Evolutionary conservation across 35 echinoderm and acorn worm species (phyloP).

Genomic region (Lytechinus pictus): DNA sequence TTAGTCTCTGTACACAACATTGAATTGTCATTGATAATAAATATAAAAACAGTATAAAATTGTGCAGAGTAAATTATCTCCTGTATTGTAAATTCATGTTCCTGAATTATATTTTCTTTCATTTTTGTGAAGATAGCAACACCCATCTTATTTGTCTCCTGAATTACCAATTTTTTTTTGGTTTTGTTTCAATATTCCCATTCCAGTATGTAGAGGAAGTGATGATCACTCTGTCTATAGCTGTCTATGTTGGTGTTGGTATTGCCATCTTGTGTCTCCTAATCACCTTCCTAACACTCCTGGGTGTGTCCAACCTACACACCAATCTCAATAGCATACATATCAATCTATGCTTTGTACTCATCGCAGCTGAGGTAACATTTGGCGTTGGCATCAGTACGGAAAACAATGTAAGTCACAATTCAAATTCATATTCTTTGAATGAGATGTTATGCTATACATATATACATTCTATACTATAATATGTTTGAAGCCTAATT

Average conservation of each 20-base stretch:
- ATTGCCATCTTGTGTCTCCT: constrained; percentile 75
- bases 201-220: constrained; percentile 33
- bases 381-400: constrained; percentile 90
- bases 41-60: too few relatives aligned
- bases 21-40: too few relatives aligned
- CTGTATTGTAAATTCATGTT: too few relatives aligned
- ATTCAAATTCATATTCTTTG: background rate
- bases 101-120: too few relatives aligned
- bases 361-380: constrained; percentile 82
- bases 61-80: background rate
- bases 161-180: background rate
- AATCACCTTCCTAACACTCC: constrained; percentile 82
- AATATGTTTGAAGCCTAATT: background rate
- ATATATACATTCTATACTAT: too few relatives aligned
- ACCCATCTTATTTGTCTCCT: background rate
- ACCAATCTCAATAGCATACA: constrained; percentile 97
- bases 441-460: background rate
- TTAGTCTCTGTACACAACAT: too few relatives aligned
- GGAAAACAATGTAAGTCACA: constrained; percentile 77
- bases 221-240: constrained; percentile 66
- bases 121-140: background rate
- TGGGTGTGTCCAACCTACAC: constrained; percentile 79
- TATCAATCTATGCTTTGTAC: constrained; percentile 83
- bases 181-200: background rate
- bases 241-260: constrained; percentile 72